Evolutionary conservation across 2,888 invertebrate genomes (phyloP), one percentile per base, ranked within the genome.

Genomic region (Rhopalosiphum nymphaeae): DNA sequence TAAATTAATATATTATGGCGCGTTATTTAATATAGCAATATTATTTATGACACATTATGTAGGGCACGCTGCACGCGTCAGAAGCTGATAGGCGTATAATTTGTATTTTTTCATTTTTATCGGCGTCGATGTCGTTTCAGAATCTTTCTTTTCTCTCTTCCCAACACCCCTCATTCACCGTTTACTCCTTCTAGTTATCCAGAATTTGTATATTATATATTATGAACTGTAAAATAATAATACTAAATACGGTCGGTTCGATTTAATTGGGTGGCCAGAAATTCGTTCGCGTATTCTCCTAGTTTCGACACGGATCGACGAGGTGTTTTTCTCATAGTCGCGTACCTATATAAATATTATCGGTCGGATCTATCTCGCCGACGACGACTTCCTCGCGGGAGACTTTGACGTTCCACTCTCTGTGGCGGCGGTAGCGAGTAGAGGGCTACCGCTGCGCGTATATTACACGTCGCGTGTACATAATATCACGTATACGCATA

Each of bases 361-460:
- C 49, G 46, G 87, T 86, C 46, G 29, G 29, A 10, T 88, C 49
- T 53, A 53, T 88, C 49, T 88, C 87, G n/a, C 53, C 78, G 78
- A 78, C 67, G 67, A 26, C 78, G 88, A 88, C 92, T 88, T 88
- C 87, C 49, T 92, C 92, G 88, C 88, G 92, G 88, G 88, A 92
- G 67, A 88, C 67, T 92, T 92, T 56, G 42, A 92, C 92, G 92
- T 88, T 88, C 92, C 88, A 78, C 87, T 88, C 88, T 88, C 88
- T 67, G 86, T 10, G 84, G 42, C 53, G 49, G 91, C 42, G 84
- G 88, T 13, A 16, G 91, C 16, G 46, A 53, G 9, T 26, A 26
- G 46, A 42, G 67, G 67, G 92, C 92, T 88, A 88, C 92, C 88
- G 92, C 88, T 92, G 92, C 67, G 92, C 92, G 86, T 61, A 49